A percentile compares a stretch with the other conserved stretches of the same genome.
Evolutionary conservation across 2,113 vertebrate genomes (phyloP).

Genomic region (Paedocypris sp.): DNA sequence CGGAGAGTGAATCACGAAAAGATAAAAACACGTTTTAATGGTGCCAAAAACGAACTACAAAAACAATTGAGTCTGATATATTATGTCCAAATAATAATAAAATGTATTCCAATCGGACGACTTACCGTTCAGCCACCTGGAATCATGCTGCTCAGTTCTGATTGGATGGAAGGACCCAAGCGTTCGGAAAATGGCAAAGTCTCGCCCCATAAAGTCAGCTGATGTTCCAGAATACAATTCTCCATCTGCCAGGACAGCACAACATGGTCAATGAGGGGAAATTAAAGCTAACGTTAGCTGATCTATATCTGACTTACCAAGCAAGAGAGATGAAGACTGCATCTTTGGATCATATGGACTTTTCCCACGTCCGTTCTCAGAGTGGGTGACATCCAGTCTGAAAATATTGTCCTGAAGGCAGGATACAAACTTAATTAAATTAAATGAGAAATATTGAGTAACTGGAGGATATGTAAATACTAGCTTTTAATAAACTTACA

Average conservation of each 20-base stretch:
- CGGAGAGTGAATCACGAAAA: not conserved
- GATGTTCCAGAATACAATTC: conserved; percentile 94
- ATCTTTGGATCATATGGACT: conserved; percentile 97
- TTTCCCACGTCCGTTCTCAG: conserved; percentile 95
- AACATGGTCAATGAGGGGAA: conserved; percentile 5
- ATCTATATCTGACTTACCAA: conserved; percentile 64
- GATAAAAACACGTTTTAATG: too few species aligned
- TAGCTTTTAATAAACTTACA: too few species aligned
- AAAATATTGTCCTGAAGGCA: conserved; percentile 82
- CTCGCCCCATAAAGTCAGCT: conserved; percentile 96
- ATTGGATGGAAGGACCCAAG: conserved; percentile 91
- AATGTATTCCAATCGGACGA: not conserved
- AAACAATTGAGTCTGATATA: not conserved
- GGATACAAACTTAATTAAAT: conserved; percentile 38
- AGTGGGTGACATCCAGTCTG: conserved; percentile 75
- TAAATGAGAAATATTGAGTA: not conserved
- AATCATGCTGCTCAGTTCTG: conserved; percentile 95
- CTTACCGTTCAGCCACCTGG: conserved; percentile 94
- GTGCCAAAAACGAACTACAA: too few species aligned
- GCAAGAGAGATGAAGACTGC: conserved; percentile 83
- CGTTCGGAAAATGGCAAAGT: conserved; percentile 96
- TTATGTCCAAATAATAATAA: conserved; percentile 6
- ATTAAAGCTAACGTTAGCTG: conserved; percentile 8
- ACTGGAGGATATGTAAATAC: not conserved
- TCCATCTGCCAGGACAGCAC: conserved; percentile 67